A percentile compares a stretch with the other conserved stretches of the same genome.
These are phyloP conservation scores for Ciconia nigra DNA, from an alignment of 2,797 vertebrate species.

Conservation along the genomic window DNA sequence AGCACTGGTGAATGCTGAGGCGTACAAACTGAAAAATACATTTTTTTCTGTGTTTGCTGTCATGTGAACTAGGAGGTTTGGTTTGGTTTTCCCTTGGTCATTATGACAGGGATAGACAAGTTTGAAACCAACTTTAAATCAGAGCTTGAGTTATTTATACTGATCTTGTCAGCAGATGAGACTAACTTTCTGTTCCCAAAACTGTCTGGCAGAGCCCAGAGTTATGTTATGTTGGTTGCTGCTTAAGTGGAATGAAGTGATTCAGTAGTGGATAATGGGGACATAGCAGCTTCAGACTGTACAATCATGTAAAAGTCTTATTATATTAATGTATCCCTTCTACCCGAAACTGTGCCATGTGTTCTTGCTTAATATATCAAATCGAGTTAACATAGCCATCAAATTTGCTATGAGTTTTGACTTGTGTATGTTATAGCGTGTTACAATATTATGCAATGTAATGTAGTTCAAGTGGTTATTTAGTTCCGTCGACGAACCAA, in stretches of 20 bases:
- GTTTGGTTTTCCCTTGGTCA: not conserved
- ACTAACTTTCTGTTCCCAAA: not conserved
- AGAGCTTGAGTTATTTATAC: not conserved
- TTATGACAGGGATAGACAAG: not conserved
- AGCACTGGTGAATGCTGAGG: not conserved
- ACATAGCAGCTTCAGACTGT: not conserved
- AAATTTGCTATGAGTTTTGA: not conserved
- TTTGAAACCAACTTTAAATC: not conserved
- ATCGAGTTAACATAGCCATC: not conserved
- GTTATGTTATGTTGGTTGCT: not conserved
- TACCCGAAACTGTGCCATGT: not conserved
- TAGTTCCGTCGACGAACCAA: not conserved
- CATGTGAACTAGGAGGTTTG: not conserved
- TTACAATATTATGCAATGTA: accelerated
- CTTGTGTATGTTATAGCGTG: accelerated
- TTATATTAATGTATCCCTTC: not conserved
- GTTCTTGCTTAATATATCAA: not conserved
- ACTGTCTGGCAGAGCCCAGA: not conserved
- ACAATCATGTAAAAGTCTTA: not conserved
- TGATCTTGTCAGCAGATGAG: not conserved
- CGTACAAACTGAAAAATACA: not conserved
- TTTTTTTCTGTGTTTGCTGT: not conserved
- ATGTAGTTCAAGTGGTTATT: not conserved
- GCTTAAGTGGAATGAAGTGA: not conserved
- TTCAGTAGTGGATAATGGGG: no score